Evolutionary conservation across 2,888 invertebrate genomes (phyloP), one percentile per base, ranked within the genome.

Genomic region (Apotomis turbidana): DNA sequence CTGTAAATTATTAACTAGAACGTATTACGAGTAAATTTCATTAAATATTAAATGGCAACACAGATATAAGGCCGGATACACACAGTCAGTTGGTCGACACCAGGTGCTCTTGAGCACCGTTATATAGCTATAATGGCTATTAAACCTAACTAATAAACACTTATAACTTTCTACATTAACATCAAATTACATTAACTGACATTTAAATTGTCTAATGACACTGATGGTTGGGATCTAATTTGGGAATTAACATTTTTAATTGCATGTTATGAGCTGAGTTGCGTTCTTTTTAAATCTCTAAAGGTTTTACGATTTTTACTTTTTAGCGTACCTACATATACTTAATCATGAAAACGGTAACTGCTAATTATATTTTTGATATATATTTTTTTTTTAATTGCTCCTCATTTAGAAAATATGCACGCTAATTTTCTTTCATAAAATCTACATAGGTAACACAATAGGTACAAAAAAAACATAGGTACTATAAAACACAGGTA

Each of bases 201-300:
- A 55, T 62, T 70, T 57, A 70, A 70, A 70, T 70, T 62, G 61
- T 13, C 70, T 70, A 70, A 70, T 63, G 70, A 46, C 51, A 44
- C 12, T 58, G 58, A 52, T 52, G 27, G 41, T 15, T 63, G 41
- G 13, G 3, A 38, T 13, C 46, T 69, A 69, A 61, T 69, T 69
- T 64, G 52, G 46, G 52, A 70, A 70, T 70, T 70, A 36, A 52
- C 63, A 59, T 64, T 63, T 70, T 70, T 70, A 70, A 70, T 70
- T 59, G 58, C 59, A 41, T 57, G 57, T 57, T 38, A 57, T 57
- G n/a, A 12, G 3, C 49, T 36, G 38, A 8, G 36, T 8, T 68
- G 3, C 44, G 27, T 54, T n/a, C 27, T 10, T 41, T 38, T n/a
- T 58, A n/a, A n/a, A 57, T 27, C 27, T 27, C 27, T 27, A 41